These are phyloP conservation scores for Latrodectus hesperus DNA, from an alignment of 2,888 invertebrate genomes.

Conservation along the genomic window DNA sequence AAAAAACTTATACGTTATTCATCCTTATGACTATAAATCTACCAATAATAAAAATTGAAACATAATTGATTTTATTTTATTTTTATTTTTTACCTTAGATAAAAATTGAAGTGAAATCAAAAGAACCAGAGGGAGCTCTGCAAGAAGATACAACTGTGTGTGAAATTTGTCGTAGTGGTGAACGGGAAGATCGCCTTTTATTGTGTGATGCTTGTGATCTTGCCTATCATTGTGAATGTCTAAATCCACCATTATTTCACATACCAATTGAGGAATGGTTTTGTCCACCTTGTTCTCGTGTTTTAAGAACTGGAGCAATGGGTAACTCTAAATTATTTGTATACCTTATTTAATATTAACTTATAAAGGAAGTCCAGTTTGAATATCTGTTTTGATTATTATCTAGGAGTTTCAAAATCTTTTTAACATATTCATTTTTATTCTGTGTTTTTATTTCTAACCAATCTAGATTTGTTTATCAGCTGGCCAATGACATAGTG, in stretches of 20 bases:
- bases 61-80: too few relatives aligned
- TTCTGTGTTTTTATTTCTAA: too few relatives aligned
- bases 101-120: constrained; percentile 15
- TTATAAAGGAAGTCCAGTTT: not conserved
- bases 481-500: too few relatives aligned
- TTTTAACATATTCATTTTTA: not conserved
- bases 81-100: too few relatives aligned
- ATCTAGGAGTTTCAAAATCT: not conserved
- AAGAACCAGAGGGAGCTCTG: constrained; percentile 21
- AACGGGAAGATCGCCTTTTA: constrained; percentile 90
- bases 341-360: not conserved
- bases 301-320: constrained; percentile 22
- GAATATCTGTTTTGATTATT: not conserved
- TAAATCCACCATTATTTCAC: constrained; percentile 86
- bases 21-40: too few relatives aligned
- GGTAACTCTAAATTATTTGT: not conserved
- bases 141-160: constrained; percentile 74
- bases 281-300: constrained; percentile 81
- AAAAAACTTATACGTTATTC: too few relatives aligned
- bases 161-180: constrained; percentile 83
- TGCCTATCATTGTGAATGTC: constrained; percentile 93
- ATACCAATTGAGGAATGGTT: constrained; percentile 92
- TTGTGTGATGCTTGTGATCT: constrained; percentile 94
- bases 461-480: too few relatives aligned
- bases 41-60: too few relatives aligned